These are phyloP conservation scores for Anomalospiza imberbis DNA, from an alignment of 2,797 vertebrate species.

Conservation along the genomic window DNA sequence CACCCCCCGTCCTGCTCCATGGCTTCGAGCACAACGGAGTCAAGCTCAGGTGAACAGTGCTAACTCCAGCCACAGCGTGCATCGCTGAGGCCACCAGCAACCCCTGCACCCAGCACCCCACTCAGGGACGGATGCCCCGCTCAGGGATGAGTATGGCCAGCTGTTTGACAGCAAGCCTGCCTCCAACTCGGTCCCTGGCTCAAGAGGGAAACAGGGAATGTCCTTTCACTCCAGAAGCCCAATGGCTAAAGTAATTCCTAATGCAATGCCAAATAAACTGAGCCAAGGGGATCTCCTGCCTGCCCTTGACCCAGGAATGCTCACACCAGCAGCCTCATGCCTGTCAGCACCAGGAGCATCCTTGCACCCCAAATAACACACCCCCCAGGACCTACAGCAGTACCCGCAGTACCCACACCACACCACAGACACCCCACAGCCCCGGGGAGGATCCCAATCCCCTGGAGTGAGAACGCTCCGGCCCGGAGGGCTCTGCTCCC, in stretches of 20 bases:
- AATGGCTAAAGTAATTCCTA: background rate
- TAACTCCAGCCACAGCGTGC: fast-evolving
- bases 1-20: background rate
- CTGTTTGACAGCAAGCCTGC: background rate
- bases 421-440: background rate
- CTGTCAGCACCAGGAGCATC: background rate
- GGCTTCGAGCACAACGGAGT: fast-evolving
- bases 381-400: background rate
- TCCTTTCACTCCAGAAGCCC: background rate
- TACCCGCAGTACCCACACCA: background rate
- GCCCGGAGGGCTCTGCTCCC: background rate
- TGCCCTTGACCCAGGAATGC: background rate
- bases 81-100: fast-evolving
- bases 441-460: background rate
- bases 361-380: background rate
- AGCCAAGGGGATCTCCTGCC: background rate
- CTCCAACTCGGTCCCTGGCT: background rate
- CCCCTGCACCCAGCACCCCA: background rate
- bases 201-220: background rate
- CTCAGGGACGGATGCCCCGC: fast-evolving
- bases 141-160: fast-evolving
- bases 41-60: fast-evolving
- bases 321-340: background rate
- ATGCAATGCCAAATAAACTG: background rate
- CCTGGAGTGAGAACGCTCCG: background rate